A percentile compares a stretch with the other conserved stretches of the same genome.
These are phyloP conservation scores for Globia sparganii DNA, from an alignment of 2,888 invertebrate species.

Conservation along the genomic window DNA sequence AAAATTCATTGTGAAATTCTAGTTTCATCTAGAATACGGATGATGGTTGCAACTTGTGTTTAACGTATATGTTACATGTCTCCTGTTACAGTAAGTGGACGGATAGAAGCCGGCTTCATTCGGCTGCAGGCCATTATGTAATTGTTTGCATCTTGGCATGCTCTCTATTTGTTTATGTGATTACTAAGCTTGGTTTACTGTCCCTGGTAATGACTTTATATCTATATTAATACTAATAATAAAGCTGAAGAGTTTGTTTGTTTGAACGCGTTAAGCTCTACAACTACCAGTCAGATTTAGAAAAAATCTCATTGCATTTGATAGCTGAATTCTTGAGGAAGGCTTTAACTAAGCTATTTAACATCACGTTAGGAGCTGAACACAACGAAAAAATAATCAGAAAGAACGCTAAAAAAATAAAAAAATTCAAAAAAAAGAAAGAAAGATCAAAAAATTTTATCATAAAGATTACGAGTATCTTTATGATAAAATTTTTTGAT, in stretches of 20 bases:
- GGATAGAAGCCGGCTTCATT: constrained; percentile 48
- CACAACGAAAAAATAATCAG: no score
- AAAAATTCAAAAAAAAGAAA: neutral
- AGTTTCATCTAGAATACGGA: constrained; percentile 85
- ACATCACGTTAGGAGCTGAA: no score
- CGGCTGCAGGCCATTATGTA: constrained; percentile 46
- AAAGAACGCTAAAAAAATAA: no score
- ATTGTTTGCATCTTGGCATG: constrained; percentile 43
- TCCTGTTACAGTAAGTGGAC: constrained; percentile 64
- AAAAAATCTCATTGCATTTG: no score
- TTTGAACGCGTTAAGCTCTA: no score
- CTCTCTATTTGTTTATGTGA: constrained; percentile 25
- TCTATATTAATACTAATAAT: no score
- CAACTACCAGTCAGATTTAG: no score
- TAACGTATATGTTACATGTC: constrained; percentile 70
- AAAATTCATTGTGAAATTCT: constrained; percentile 86
- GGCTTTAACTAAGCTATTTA: no score
- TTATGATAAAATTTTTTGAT: no score
- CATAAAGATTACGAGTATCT: no score
- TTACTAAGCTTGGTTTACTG: constrained; percentile 1
- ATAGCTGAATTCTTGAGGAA: no score
- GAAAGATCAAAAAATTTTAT: neutral
- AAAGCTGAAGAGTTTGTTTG: no score
- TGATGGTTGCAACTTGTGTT: constrained; percentile 72
- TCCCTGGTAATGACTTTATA: neutral